Evolutionary conservation across 2,888 invertebrate genomes (phyloP), one percentile per base, ranked within the genome.

Genomic region (Xylota segnis): DNA sequence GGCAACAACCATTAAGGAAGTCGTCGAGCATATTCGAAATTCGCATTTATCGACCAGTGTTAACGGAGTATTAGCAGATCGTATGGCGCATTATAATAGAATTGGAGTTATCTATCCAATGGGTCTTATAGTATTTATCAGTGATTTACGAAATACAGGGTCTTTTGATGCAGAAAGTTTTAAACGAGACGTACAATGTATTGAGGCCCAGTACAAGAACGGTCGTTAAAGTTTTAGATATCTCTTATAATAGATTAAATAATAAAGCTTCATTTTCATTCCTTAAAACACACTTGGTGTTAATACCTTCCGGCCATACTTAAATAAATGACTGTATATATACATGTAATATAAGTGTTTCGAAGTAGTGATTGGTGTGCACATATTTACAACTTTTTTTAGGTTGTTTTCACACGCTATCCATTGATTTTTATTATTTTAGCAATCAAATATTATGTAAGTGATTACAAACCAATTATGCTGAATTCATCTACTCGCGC

Each of bases 51-150:
- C 7, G 4, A 4, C 7, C 16, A 27, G 7, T 0, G 9, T 14
- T 4, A 29, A 0, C 0, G 32, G 37, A 14, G 0, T 34, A 59
- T 34, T 52, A 6, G 34, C 14, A 4, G 50, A 61, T 43, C 54
- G 72, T 2, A 56, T 68, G 18, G 18, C 16, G 4, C 18, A 14
- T 23, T 82, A 76, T 34, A 82, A 58, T 12, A 63, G 65, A 32
- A 76, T 82, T n/a, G 40, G 50, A 52, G 56, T 58, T n/a, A 43
- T 63, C 3, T 43, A 71, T 16, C 82, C 82, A 2, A 37, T 23
- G 12, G 82, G 82, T 50, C 52, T 76, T 7, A 71, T 65, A 10
- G 18, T 77, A 10, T 9, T 5, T 12, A 50, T 83, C 0, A 29
- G 27, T 10, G 65, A 71, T 23, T 18, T 71, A 12, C 47, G 47